Conservation (phyloP, 2,888 invertebrate genomes). For the Homarus gammarus region DNA sequence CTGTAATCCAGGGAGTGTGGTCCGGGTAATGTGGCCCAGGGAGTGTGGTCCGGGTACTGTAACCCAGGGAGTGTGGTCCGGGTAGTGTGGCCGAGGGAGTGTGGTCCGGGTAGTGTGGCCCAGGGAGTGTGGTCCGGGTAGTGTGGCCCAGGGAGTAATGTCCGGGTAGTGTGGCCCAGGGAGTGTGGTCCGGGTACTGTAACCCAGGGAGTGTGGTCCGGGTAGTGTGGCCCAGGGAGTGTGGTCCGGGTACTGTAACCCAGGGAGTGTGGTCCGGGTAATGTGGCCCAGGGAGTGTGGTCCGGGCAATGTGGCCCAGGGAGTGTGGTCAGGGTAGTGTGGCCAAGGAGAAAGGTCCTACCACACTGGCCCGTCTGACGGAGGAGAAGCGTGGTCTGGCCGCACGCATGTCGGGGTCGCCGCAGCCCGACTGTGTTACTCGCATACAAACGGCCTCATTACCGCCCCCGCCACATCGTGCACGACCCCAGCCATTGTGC, state of each 20-base stretch:
- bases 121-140: not conserved
- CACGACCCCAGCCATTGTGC: slow-evolving; percentile 45
- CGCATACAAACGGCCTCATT: slow-evolving; percentile 66
- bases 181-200: not conserved
- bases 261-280: not conserved
- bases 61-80: slow-evolving; percentile 6
- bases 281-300: not conserved
- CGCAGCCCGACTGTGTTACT: slow-evolving; percentile 42
- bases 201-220: not conserved
- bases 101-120: slow-evolving; percentile 2
- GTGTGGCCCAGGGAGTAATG: not conserved
- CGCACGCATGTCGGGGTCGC: slow-evolving; percentile 37
- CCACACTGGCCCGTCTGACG: slow-evolving; percentile 7
- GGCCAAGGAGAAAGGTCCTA: slow-evolving; percentile 12
- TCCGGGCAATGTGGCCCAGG: no score
- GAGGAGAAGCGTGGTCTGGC: slow-evolving; percentile 39
- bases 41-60: slow-evolving; percentile 19
- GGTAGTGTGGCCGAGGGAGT: not conserved
- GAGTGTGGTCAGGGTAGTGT: slow-evolving; percentile 25
- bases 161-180: no score
- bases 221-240: no score
- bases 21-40: not conserved
- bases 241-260: not conserved
- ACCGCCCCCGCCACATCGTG: slow-evolving; percentile 55
- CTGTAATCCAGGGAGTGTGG: not conserved